Conservation (phyloP, 2,888 invertebrate genomes). For the Himalopsyche kuldschensis region DNA sequence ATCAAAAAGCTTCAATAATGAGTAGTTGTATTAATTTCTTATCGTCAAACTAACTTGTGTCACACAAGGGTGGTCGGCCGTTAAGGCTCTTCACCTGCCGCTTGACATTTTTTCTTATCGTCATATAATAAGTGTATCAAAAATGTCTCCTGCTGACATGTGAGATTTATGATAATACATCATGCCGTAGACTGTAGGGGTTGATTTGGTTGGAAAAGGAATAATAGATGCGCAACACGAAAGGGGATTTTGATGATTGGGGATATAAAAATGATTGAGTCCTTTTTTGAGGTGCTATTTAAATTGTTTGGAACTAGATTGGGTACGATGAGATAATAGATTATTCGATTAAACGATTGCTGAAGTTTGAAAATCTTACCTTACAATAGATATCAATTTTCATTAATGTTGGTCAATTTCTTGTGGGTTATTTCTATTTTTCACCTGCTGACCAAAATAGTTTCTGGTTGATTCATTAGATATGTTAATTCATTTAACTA, state of each 20-base stretch:
- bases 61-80: constrained; percentile 6
- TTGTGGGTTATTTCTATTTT: too few relatives aligned
- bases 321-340: too few relatives aligned
- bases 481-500: too few relatives aligned
- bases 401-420: too few relatives aligned
- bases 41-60: background rate
- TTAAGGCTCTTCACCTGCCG: constrained; percentile 11
- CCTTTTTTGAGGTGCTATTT: background rate
- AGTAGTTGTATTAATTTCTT: too few relatives aligned
- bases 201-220: background rate
- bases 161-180: background rate
- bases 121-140: background rate
- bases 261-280: background rate
- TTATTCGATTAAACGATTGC: too few relatives aligned
- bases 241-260: background rate
- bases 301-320: too few relatives aligned
- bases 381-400: too few relatives aligned
- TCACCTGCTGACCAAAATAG: too few relatives aligned
- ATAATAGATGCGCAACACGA: background rate
- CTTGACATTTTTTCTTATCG: background rate
- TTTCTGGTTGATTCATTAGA: too few relatives aligned
- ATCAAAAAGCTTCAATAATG: too few relatives aligned
- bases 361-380: too few relatives aligned
- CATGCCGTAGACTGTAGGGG: background rate
- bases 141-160: background rate